Evolutionary conservation across 2,888 invertebrate species (phyloP).

Genomic region (Drosophila multiciliata): DNA sequence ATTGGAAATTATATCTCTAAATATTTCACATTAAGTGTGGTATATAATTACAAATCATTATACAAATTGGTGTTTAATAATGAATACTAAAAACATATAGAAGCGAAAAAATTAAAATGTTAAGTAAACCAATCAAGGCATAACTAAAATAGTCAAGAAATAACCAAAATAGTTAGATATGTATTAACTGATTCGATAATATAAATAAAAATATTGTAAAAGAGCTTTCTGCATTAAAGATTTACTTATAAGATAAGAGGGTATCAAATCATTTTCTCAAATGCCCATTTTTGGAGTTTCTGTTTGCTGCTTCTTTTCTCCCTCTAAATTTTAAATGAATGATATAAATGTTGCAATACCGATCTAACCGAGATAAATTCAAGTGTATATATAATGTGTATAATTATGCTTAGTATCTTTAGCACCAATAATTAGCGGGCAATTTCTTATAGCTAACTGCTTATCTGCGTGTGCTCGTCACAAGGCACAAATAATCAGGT

Average conservation of each 20-base stretch:
- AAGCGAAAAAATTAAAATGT: neutral
- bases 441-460: slow-evolving; percentile 21
- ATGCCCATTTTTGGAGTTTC: no score
- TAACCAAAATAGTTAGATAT: neutral
- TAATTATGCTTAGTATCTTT: slow-evolving; percentile 21
- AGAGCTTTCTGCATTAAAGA: neutral
- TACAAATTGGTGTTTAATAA: neutral
- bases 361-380: slow-evolving; percentile 2
- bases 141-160: no score
- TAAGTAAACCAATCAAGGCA: neutral
- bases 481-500: slow-evolving; percentile 68
- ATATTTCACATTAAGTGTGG: neutral
- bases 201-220: neutral
- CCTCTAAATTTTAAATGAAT: neutral
- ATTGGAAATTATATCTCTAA: neutral
- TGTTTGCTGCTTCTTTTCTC: neutral
- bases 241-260: no score
- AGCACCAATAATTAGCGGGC: slow-evolving; percentile 38
- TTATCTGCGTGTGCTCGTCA: slow-evolving; percentile 34
- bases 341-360: slow-evolving; percentile 7
- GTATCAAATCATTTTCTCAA: no score
- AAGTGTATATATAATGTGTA: neutral
- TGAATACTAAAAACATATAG: neutral
- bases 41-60: no score
- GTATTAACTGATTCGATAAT: neutral